Evolutionary conservation across 1,140 invertebrate genomes (phyloP).

Genomic region (Physella acuta): DNA sequence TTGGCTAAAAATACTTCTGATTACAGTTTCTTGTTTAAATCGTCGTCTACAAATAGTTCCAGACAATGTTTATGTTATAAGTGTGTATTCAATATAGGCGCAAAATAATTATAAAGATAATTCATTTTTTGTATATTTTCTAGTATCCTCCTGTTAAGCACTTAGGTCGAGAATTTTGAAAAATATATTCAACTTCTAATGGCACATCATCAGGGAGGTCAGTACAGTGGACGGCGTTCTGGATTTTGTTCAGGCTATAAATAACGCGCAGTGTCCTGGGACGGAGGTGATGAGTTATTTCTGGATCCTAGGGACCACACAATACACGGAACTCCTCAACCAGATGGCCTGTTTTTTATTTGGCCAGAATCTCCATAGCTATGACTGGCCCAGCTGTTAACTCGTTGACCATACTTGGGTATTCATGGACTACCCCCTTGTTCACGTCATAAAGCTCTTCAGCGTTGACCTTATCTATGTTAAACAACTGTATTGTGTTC

Average conservation of each 20-base stretch:
- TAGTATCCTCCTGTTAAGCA: too few species aligned
- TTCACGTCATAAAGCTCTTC: constrained; percentile 94
- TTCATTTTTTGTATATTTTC: too few species aligned
- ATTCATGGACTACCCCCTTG: constrained; percentile 64
- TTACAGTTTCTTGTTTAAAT: too few species aligned
- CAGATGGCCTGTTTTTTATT: constrained; percentile 60
- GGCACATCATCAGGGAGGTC: constrained; percentile 84
- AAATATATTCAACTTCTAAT: too few species aligned
- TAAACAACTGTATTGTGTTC: constrained; percentile 70
- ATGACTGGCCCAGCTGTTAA: constrained; percentile 80
- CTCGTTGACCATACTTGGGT: constrained; percentile 73
- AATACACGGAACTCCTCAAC: constrained; percentile 76
- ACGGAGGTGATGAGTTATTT: constrained; percentile 79
- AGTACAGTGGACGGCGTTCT: constrained; percentile 90
- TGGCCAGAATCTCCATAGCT: constrained; percentile 77
- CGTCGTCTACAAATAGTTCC: too few species aligned
- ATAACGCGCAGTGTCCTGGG: constrained; percentile 81
- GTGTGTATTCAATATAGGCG: too few species aligned
- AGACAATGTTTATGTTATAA: too few species aligned
- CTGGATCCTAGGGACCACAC: constrained; percentile 84
- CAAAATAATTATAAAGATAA: too few species aligned
- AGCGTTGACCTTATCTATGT: constrained; percentile 76
- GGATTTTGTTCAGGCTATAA: constrained; percentile 79
- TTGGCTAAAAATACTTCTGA: too few species aligned
- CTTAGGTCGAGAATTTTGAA: too few species aligned